Evolutionary conservation across 2,113 vertebrate species (phyloP).

Genomic region (Sapayoa aenigma): DNA sequence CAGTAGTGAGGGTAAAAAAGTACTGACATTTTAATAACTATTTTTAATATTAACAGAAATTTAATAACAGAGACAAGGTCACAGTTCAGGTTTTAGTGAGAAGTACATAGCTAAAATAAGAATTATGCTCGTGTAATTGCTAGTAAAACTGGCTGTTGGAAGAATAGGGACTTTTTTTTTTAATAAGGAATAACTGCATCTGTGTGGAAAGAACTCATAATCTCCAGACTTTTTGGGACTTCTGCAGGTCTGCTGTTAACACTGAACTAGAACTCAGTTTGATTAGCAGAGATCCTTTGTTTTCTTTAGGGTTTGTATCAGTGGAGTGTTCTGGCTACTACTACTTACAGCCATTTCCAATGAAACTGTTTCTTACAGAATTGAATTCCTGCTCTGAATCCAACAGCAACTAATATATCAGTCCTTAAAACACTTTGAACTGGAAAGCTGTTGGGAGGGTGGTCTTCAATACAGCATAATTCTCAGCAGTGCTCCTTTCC

Average conservation of each 20-base stretch:
- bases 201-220: neutral
- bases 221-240: neutral
- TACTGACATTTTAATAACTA: slow-evolving; percentile 22
- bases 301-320: neutral
- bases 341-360: neutral
- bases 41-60: slow-evolving; percentile 8
- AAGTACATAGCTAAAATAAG: neutral
- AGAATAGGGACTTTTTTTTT: neutral
- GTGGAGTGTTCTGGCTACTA: neutral
- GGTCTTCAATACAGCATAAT: neutral
- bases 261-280: neutral
- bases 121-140: neutral
- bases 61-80: neutral
- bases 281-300: neutral
- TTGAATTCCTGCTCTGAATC: neutral
- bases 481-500: neutral
- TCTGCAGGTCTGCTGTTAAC: neutral
- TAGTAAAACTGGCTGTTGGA: neutral
- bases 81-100: neutral
- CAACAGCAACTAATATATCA: neutral
- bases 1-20: slow-evolving; percentile 40
- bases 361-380: neutral
- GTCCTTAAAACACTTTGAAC: neutral
- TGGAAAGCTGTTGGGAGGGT: slow-evolving; percentile 3
- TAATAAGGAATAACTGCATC: neutral